Base-by-base conservation (phyloP, 1,140 invertebrate genomes). In the Leptoteleia sp. region DNA sequence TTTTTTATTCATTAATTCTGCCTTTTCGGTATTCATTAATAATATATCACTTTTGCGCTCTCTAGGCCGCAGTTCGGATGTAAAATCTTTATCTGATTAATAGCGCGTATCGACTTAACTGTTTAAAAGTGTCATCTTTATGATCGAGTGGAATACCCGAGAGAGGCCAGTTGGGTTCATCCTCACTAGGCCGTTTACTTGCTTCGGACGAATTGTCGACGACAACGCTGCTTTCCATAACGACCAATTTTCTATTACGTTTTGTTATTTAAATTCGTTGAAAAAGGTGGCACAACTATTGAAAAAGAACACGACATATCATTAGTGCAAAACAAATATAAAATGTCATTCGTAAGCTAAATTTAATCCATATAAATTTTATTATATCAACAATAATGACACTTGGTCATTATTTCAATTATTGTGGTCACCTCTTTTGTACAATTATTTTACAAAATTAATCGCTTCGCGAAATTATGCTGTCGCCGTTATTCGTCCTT, bases 51-150 rank as follows among this genome's bases (percentile, higher is more conserved):
- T 88, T 89, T 88, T 88, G 88, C 84, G 84, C 85, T 89, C 88
- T 88, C 87, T 90, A 90, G 89, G 89, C 89, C 89, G 89, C 88
- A 89, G 84, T 88, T 85, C 76, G 84, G 80, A 83, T 87, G 83
- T 83, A 85, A 85, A 86, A 82, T 82, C 76, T 82, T 64, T 72
- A 73, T 80, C 81, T 82, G 81, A 65, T 83, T 76, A 80, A 77
- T 78, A 76, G 81, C 80, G 79, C 75, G 70, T 76, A 77, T 77
- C 76, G 78, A 82, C 80, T 83, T 84, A 81, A 82, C 75, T 80
- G 67, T 80, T 81, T 78, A 75, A 76, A 65, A 84, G 59, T 83
- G 81, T 84, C 79, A 72, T 72, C 82, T 73, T 79, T 72, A 78
- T 43, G 57, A 85, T 88, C 83, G 83, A 86, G 84, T 83, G 80